These are phyloP conservation scores for Cetonia aurata DNA, from an alignment of 2,888 invertebrate genomes.

Conservation along the genomic window DNA sequence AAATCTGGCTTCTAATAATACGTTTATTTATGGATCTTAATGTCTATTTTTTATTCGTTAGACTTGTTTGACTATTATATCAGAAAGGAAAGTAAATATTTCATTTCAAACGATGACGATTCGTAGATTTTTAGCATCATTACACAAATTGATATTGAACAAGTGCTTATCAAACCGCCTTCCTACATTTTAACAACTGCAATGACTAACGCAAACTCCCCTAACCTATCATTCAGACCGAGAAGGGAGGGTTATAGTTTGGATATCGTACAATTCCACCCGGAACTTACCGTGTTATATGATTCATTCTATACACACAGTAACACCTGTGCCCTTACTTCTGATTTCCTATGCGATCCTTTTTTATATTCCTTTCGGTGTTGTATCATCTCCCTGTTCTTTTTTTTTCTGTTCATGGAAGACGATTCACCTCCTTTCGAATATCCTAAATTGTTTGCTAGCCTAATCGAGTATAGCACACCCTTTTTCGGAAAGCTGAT, in stretches of 20 bases:
- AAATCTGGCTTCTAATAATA: too few species aligned
- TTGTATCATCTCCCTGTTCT: conserved; percentile 3
- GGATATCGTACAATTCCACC: conserved; percentile 8
- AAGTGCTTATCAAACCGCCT: conserved; percentile 13
- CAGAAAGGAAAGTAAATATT: too few species aligned
- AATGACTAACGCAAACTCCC: not conserved
- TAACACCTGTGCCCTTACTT: conserved; percentile 25
- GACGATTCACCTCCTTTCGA: not conserved
- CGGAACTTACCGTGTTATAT: not conserved
- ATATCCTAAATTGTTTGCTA: conserved; percentile 34
- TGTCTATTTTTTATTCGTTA: too few species aligned
- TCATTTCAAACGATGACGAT: too few species aligned
- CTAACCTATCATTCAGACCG: not conserved
- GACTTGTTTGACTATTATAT: too few species aligned
- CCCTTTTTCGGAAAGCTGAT: conserved; percentile 17
- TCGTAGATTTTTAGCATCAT: too few species aligned
- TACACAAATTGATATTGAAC: not conserved
- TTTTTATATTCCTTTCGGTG: conserved; percentile 3
- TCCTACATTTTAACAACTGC: not conserved
- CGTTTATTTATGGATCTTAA: too few species aligned
- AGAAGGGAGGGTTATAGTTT: conserved; percentile 12
- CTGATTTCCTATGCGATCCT: not conserved
- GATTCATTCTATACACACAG: conserved; percentile 24
- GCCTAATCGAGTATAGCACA: conserved; percentile 15
- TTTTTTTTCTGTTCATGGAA: not conserved